phyloP scores from a whole-genome alignment of 1,140 invertebrate genomes.

The Solenopsis fugax region DNA sequence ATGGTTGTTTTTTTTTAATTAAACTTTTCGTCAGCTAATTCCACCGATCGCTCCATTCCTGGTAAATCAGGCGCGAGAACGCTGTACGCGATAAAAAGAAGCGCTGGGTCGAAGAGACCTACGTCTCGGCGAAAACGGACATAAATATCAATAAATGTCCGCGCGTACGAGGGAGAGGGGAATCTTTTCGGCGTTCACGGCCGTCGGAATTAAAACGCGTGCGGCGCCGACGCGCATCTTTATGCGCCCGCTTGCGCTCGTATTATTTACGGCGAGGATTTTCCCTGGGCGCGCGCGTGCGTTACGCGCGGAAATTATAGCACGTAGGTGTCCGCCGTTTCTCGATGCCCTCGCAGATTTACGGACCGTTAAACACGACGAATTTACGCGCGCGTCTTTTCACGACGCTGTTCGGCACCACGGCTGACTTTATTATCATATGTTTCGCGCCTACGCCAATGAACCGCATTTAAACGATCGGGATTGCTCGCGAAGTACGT shows the following conservation, averaged over 20 bases:
- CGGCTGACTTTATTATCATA: constrained; percentile 62
- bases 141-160: constrained; percentile 58
- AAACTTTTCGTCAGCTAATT: neutral
- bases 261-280: constrained; percentile 65
- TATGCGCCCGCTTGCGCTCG: constrained; percentile 13
- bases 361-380: constrained; percentile 71
- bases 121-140: constrained; percentile 15
- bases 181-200: neutral
- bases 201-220: constrained; percentile 58
- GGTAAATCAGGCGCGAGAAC: neutral
- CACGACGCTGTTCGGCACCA: constrained; percentile 48
- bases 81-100: neutral
- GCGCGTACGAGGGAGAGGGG: neutral
- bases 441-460: constrained; percentile 59
- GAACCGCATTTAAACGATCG: constrained; percentile 8
- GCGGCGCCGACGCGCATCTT: constrained; percentile 36
- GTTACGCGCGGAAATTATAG: constrained; percentile 69
- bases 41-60: constrained; percentile 15
- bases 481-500: neutral
- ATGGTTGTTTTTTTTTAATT: neutral
- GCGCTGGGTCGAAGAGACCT: neutral
- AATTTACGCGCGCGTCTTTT: constrained; percentile 68
- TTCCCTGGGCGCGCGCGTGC: neutral
- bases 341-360: constrained; percentile 68
- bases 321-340: constrained; percentile 70